phyloP scores from a whole-genome alignment of 2,888 invertebrate species.

The Alsophila aescularia region DNA sequence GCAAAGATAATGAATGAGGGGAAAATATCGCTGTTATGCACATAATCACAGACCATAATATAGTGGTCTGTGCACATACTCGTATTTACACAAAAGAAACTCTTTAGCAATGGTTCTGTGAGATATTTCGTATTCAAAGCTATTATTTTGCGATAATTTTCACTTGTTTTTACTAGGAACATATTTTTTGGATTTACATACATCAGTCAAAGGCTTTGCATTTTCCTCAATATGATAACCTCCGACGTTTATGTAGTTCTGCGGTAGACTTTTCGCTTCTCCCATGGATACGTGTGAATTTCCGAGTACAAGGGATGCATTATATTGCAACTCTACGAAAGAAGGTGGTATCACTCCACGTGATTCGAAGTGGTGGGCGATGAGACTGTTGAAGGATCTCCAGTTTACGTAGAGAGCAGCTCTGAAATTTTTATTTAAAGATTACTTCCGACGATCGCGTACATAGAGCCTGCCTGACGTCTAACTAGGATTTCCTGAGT shows the following conservation, averaged over 20 bases:
- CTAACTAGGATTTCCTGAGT: too few species aligned
- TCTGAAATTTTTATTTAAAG: conserved; percentile 4
- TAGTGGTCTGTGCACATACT: too few species aligned
- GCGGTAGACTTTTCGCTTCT: conserved; percentile 49
- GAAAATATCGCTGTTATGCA: too few species aligned
- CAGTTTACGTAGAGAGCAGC: conserved; percentile 11
- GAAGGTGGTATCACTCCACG: conserved; percentile 50
- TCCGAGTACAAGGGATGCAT: conserved; percentile 59
- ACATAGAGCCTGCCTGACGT: too few species aligned
- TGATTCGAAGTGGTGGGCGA: conserved; percentile 44
- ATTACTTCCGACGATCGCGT: not conserved
- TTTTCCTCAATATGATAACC: conserved; percentile 64
- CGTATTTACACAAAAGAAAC: too few species aligned
- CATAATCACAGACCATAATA: too few species aligned
- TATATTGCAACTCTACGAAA: conserved; percentile 49
- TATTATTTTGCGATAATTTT: too few species aligned
- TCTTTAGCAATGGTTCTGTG: too few species aligned
- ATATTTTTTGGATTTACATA: too few species aligned
- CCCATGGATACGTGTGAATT: conserved; percentile 58
- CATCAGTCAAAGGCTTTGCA: conserved; percentile 53
- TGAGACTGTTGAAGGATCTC: conserved; percentile 12
- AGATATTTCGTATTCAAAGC: too few species aligned
- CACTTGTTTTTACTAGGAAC: too few species aligned
- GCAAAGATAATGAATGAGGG: too few species aligned
- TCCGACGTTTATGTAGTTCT: conserved; percentile 57